Percentiles rank a stretch among this genome's conserved stretches.
Evolutionary conservation across 1,140 invertebrate species (phyloP).

Genomic region (Patella vulgata): DNA sequence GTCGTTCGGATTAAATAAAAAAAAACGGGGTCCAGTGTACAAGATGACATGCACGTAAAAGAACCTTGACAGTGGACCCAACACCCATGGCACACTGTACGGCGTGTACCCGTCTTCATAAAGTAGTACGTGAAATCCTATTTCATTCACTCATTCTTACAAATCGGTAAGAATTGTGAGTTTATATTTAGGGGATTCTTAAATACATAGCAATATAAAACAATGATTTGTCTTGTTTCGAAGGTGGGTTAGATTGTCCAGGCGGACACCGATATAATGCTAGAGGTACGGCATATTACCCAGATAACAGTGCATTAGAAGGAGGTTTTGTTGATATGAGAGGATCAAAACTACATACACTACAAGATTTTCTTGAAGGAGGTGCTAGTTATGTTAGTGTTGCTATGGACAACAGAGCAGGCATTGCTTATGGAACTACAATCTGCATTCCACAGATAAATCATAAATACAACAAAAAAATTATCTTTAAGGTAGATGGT

Average conservation of each 20-base stretch:
- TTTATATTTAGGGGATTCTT: no score
- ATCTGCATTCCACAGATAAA: constrained; percentile 48
- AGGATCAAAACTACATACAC: constrained; percentile 27
- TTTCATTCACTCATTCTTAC: no score
- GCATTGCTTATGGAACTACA: constrained; percentile 37
- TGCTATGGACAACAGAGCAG: constrained; percentile 47
- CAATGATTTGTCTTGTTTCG: no score
- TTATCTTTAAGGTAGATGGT: constrained; percentile 41
- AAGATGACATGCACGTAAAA: no score
- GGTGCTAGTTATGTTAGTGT: constrained; percentile 34
- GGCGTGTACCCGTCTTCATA: no score
- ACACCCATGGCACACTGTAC: no score
- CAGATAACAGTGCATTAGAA: constrained; percentile 35
- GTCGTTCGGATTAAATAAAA: no score
- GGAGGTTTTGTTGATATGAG: constrained; percentile 44
- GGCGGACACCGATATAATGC: constrained; percentile 32
- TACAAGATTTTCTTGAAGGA: constrained; percentile 46
- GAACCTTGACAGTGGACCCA: no score
- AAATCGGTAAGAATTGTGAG: no score
- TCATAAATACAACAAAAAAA: constrained; percentile 37
- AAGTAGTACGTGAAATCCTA: no score
- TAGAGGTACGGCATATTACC: constrained; percentile 43
- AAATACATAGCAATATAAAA: no score
- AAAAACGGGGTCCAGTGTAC: no score
- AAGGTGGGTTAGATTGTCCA: constrained; percentile 21